Evolutionary conservation across 2,797 vertebrate species (phyloP).

Genomic region (Carapus acus): DNA sequence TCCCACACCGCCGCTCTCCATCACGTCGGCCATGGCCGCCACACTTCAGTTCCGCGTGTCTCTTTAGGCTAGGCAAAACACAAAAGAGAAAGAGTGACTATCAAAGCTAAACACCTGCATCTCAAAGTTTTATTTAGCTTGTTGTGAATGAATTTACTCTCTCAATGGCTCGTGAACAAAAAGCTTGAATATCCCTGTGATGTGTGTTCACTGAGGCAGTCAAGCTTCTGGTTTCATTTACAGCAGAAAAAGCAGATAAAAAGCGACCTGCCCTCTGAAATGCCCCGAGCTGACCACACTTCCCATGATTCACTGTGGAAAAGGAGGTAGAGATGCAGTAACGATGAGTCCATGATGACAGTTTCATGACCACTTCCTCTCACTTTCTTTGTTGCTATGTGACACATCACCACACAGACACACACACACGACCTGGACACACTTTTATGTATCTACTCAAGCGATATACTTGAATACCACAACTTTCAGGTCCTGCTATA

Average conservation of each 20-base stretch:
- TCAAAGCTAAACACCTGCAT: too few relatives aligned
- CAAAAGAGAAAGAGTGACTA: too few relatives aligned
- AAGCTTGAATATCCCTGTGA: background rate
- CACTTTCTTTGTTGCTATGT: slow-evolving; percentile 31
- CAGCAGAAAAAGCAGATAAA: slow-evolving; percentile 8
- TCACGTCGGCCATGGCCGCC: slow-evolving; percentile 72
- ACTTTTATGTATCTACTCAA: too few relatives aligned
- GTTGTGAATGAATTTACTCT: too few relatives aligned
- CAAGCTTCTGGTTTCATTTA: slow-evolving; percentile 51
- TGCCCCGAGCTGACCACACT: slow-evolving; percentile 42
- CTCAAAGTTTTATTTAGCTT: too few relatives aligned
- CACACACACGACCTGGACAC: too few relatives aligned
- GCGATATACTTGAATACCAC: too few relatives aligned
- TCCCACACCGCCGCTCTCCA: slow-evolving; percentile 65
- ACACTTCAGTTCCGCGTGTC: slow-evolving; percentile 36
- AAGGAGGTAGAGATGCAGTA: slow-evolving; percentile 45
- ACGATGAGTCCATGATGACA: slow-evolving; percentile 41
- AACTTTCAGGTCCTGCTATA: too few relatives aligned
- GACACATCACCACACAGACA: slow-evolving; percentile 7
- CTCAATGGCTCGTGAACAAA: background rate
- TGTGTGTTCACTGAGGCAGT: slow-evolving; percentile 8
- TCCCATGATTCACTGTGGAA: slow-evolving; percentile 65
- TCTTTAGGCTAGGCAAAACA: slow-evolving; percentile 20
- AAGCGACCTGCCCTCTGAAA: slow-evolving; percentile 36
- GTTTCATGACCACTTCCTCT: slow-evolving; percentile 51